Evolutionary conservation across 2,888 invertebrate genomes (phyloP).

Genomic region (Polyommatus icarus): DNA sequence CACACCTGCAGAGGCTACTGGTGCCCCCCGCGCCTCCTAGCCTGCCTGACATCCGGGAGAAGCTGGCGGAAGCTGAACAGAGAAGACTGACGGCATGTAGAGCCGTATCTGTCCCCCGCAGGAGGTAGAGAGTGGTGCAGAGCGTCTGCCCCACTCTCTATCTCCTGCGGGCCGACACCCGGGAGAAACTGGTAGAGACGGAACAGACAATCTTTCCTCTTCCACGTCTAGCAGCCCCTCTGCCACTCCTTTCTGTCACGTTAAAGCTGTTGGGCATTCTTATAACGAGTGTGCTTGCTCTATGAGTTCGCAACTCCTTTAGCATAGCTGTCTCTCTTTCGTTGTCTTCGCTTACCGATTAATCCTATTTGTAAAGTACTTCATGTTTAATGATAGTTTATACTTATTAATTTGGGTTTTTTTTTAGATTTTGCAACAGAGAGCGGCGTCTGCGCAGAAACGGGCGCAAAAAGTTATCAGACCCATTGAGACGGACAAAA

Average conservation of each 20-base stretch:
- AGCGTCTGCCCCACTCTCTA: no score
- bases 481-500: slow-evolving; percentile 54
- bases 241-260: neutral
- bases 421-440: slow-evolving; percentile 71
- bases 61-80: slow-evolving; percentile 86
- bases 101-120: no score
- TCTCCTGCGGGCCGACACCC: no score
- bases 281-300: neutral
- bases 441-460: slow-evolving; percentile 71
- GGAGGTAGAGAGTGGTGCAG: no score
- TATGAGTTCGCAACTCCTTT: no score
- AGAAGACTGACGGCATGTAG: slow-evolving; percentile 80
- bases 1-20: slow-evolving; percentile 83
- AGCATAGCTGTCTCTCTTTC: neutral
- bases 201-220: no score
- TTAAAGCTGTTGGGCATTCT: neutral
- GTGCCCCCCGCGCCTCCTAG: slow-evolving; percentile 81
- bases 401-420: neutral
- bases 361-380: no score
- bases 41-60: slow-evolving; percentile 84
- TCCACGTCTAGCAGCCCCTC: no score
- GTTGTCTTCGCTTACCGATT: neutral
- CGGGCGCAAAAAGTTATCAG: slow-evolving; percentile 59
- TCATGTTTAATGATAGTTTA: no score
- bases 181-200: no score